Percentiles rank a stretch among this genome's conserved stretches.
Conservation (phyloP, 2,888 invertebrate genomes). For the Orgyia antiqua region DNA sequence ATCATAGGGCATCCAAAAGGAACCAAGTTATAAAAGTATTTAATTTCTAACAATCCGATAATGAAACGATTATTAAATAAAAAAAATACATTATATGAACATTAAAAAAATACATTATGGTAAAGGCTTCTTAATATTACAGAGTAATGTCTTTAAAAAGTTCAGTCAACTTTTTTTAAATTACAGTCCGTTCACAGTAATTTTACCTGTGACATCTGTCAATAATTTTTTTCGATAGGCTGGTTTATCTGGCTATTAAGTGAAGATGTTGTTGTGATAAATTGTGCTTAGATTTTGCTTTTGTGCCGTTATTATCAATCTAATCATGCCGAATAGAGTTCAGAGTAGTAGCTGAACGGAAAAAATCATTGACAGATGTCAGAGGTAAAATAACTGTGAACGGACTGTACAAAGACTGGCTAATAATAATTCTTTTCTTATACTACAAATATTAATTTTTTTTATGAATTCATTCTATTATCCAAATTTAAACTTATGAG, state of each 20-base stretch:
- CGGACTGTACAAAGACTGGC: too few species aligned
- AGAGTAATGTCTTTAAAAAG: not conserved
- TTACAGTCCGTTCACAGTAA: not conserved
- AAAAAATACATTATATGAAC: constrained; percentile 47
- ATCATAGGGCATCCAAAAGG: constrained; percentile 37
- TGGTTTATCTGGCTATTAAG: too few species aligned
- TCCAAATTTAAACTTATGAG: constrained; percentile 4
- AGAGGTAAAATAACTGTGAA: too few species aligned
- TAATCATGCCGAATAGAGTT: too few species aligned
- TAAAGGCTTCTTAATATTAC: constrained; percentile 41
- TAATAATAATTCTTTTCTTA: too few species aligned
- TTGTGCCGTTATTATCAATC: too few species aligned
- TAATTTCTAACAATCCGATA: constrained; percentile 40
- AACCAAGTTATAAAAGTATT: constrained; percentile 44
- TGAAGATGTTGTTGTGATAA: too few species aligned
- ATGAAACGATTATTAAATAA: constrained; percentile 51
- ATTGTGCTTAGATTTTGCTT: too few species aligned
- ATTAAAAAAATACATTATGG: constrained; percentile 43
- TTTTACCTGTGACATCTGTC: too few species aligned
- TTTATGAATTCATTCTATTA: not conserved
- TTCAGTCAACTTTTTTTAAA: not conserved
- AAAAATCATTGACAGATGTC: too few species aligned
- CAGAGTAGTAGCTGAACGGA: too few species aligned
- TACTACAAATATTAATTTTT: not conserved
- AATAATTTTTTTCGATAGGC: too few species aligned